Evolutionary conservation across 2,888 invertebrate genomes (phyloP).

Genomic region (Conomelus anceps): DNA sequence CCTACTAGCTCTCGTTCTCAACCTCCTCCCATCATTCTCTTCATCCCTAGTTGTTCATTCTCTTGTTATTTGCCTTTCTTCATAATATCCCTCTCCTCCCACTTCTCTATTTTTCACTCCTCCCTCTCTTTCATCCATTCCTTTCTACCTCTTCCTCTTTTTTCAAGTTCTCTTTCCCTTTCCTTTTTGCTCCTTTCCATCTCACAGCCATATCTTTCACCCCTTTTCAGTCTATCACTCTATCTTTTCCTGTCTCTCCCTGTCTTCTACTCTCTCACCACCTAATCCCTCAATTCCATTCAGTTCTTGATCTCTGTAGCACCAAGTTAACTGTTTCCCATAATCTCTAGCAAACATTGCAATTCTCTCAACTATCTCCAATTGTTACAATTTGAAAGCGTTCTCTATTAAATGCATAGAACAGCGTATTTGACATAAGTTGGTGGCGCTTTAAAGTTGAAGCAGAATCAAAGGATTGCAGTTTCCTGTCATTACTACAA

Average conservation of each 20-base stretch:
- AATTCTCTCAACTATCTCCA: neutral
- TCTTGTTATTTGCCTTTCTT: neutral
- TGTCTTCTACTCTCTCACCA: neutral
- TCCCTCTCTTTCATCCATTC: neutral
- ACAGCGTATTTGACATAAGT: neutral
- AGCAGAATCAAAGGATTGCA: neutral
- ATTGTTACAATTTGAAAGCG: neutral
- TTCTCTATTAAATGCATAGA: neutral
- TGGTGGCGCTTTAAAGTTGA: neutral
- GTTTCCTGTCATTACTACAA: neutral
- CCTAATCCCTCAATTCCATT: no score
- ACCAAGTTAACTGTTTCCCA: neutral
- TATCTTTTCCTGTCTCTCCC: neutral
- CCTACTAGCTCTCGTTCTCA: no score
- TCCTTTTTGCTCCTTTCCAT: no score
- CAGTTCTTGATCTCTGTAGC: neutral
- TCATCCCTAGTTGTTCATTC: no score
- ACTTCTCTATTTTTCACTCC: neutral
- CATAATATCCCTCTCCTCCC: neutral
- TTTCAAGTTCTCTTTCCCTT: neutral
- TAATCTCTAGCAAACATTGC: neutral
- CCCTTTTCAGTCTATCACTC: neutral
- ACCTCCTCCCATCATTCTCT: no score
- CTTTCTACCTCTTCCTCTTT: neutral
- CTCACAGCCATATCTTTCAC: no score